These are phyloP conservation scores for Hermaeophaga mercurialis DNA, from an alignment of 2,888 invertebrate species.

Conservation along the genomic window DNA sequence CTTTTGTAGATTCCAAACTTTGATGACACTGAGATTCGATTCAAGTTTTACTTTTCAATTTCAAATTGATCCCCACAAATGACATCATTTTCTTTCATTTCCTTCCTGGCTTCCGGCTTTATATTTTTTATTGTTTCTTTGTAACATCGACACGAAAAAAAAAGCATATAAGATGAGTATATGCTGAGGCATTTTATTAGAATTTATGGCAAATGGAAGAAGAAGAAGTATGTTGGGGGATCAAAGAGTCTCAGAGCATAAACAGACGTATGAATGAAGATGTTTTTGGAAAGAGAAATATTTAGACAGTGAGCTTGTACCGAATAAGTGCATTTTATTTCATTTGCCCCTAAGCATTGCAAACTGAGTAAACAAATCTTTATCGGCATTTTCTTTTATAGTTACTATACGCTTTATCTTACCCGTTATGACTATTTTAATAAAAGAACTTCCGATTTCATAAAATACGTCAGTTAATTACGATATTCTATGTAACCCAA, in stretches of 20 bases:
- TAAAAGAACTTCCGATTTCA: no score
- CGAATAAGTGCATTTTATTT: no score
- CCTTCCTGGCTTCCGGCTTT: conserved; percentile 5
- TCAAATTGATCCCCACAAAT: conserved; percentile 10
- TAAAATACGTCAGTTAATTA: no score
- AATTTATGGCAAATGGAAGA: conserved; percentile 52
- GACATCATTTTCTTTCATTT: conserved; percentile 14
- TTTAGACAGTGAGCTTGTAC: conserved; percentile 1
- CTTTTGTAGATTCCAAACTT: no score
- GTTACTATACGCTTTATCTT: no score
- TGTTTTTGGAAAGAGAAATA: conserved; percentile 36
- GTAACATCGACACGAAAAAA: conserved; percentile 18
- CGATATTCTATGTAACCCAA: no score
- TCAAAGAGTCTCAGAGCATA: conserved; percentile 46
- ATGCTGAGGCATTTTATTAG: conserved; percentile 50
- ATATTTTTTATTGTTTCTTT: conserved; percentile 23
- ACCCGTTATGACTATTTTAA: no score
- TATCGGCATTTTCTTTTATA: no score
- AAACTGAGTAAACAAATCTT: no score
- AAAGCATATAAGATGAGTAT: conserved; percentile 39
- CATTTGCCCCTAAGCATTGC: no score
- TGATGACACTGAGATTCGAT: no score
- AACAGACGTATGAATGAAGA: conserved; percentile 52
- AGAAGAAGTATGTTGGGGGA: conserved; percentile 45
- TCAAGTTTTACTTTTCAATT: conserved; percentile 16